Percentiles rank a stretch among this genome's conserved stretches.
Conservation (phyloP, 1,140 invertebrate genomes). For the Drosophila pruinosa region DNA sequence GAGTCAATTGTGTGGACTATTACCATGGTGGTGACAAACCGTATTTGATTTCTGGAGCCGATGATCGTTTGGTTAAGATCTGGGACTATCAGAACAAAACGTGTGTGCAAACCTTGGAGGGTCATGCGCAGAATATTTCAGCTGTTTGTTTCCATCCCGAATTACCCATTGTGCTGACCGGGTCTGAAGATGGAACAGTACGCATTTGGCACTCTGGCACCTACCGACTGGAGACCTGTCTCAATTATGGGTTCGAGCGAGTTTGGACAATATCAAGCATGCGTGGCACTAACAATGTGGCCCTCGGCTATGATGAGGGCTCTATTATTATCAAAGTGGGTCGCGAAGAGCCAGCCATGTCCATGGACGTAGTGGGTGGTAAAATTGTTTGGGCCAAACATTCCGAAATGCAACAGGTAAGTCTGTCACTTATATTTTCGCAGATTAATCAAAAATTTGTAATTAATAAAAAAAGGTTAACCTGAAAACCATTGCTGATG, state of each 20-base stretch:
- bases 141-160: conserved; percentile 98
- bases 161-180: conserved; percentile 97
- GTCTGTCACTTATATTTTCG: no score
- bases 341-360: conserved; percentile 98
- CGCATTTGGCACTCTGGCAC: conserved; percentile 99
- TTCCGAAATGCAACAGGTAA: conserved; percentile 98
- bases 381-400: conserved; percentile 99
- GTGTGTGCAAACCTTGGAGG: conserved; percentile 99
- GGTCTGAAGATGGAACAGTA: conserved; percentile 98
- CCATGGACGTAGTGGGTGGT: conserved; percentile 98
- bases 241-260: conserved; percentile 99
- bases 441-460: no score
- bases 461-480: conserved; percentile 84
- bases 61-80: conserved; percentile 98
- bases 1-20: conserved; percentile 99
- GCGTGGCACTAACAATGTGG: conserved; percentile 98
- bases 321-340: conserved; percentile 99
- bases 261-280: conserved; percentile 99
- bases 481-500: conserved; percentile 82
- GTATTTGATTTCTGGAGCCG: conserved; percentile 99
- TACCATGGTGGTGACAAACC: conserved; percentile 99
- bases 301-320: conserved; percentile 99
- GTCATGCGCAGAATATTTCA: conserved; percentile 98
- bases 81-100: conserved; percentile 99
- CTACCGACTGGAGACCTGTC: conserved; percentile 96